phyloP scores from a whole-genome alignment of 2,888 invertebrate genomes.

The Agapostemon virescens region DNA sequence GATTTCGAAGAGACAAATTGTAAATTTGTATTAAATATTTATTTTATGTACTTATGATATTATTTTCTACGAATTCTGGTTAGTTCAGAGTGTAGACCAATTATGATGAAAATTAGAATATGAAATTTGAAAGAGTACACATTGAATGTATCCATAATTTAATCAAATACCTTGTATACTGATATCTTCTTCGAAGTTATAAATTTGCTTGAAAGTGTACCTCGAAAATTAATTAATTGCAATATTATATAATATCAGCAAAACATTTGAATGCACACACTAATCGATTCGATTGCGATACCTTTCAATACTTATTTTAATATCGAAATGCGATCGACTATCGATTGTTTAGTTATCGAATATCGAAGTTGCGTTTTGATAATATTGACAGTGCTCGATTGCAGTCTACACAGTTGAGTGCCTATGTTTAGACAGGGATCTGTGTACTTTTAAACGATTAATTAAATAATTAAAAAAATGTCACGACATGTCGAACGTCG shows the following conservation, averaged over 20 bases:
- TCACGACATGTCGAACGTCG: constrained; percentile 50
- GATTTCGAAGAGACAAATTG: not conserved
- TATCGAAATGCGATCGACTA: not conserved
- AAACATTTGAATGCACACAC: no score
- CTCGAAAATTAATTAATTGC: no score
- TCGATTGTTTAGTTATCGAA: constrained; percentile 14
- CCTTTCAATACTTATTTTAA: no score
- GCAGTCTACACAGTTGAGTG: not conserved
- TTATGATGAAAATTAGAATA: no score
- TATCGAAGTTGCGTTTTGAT: not conserved
- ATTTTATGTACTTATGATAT: no score
- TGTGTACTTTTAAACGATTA: constrained; percentile 2
- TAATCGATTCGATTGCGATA: not conserved
- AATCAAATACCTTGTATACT: not conserved
- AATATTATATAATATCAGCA: no score
- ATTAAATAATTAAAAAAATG: constrained; percentile 42
- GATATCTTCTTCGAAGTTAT: no score
- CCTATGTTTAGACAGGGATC: not conserved
- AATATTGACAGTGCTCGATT: constrained; percentile 17
- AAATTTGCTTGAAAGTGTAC: no score
- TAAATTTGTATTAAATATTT: no score
- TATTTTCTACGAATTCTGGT: no score
- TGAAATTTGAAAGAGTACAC: no score
- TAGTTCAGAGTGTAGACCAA: no score
- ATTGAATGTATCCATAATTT: not conserved